Evolutionary conservation across 2,113 vertebrate species (phyloP), one percentile per base, ranked within the genome.

Genomic region (Sebastes schlegelii): DNA sequence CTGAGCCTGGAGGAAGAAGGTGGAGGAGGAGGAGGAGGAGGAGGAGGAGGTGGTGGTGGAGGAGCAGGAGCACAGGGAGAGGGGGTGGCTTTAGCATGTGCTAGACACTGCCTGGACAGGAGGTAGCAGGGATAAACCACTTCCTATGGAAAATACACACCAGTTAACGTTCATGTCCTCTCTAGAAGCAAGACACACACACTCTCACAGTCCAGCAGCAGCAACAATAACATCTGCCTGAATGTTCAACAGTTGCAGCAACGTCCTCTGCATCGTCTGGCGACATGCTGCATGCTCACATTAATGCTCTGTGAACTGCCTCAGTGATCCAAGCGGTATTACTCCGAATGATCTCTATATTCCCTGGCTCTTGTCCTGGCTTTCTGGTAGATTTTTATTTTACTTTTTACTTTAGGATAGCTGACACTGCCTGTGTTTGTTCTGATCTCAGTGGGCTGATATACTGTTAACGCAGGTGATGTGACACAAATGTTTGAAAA

Each of bases 61-160:
- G 84, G 63, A 89, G 90, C 79, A 91, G 86, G 87, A 88, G 88
- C 73, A 88, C 79, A 74, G 90, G 86, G 91, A 92, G 91, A 93
- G 90, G 82, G 86, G 89, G 87, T 87, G 88, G 93, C 84, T 93
- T 93, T 87, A 89, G 91, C 88, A 89, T 88, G 84, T 90, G 90
- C 89, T 93, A 92, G 90, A 93, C 91, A 92, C 92, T 92, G 93
- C 91, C 94, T 91, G 93, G 90, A 90, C 91, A 93, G 89, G 89
- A 94, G 92, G 94, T 86, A 89, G 83, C 90, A 92, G 92, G 93
- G 93, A 92, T 89, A 86, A 93, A 93, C 91, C 92, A 94, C 92
- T 93, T 89, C 90, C 90, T 89, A 83, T 82, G 87, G 88, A 82
- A 92, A 90, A 87, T 43, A 82, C 78, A 90, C 79, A 88, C 73